Percentiles rank a stretch among this genome's conserved stretches.
phyloP scores from a whole-genome alignment of 1,140 invertebrate species.

The Akabosia matsudoensis region DNA sequence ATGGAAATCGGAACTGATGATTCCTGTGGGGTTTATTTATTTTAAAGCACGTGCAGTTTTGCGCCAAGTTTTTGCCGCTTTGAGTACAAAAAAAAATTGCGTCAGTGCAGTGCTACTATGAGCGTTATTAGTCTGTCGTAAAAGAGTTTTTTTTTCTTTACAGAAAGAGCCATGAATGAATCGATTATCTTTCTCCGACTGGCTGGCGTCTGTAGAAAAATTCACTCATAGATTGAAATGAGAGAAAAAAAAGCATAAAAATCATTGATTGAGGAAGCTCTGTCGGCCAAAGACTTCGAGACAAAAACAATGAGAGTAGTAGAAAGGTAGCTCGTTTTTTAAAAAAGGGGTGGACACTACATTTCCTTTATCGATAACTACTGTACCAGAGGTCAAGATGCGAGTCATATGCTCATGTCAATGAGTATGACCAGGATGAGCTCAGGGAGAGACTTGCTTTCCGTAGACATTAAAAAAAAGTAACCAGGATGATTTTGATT shows the following conservation, averaged over 20 bases:
- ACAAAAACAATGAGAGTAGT: constrained; percentile 37
- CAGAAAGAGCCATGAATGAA: constrained; percentile 8
- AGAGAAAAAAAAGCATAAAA: not conserved
- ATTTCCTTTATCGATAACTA: constrained; percentile 42
- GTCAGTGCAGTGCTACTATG: too few relatives aligned
- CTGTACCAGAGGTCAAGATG: constrained; percentile 45
- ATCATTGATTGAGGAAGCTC: constrained; percentile 29
- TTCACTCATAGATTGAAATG: not conserved
- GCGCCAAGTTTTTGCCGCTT: too few relatives aligned
- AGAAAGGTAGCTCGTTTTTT: constrained; percentile 23
- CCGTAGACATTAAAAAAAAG: not conserved
- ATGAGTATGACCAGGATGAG: not conserved
- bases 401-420: constrained; percentile 18
- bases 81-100: too few relatives aligned
- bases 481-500: constrained; percentile 11
- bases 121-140: not conserved
- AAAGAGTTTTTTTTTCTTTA: not conserved
- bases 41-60: constrained; percentile 35
- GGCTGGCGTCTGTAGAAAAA: constrained; percentile 29
- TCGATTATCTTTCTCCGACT: constrained; percentile 8
- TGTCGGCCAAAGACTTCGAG: constrained; percentile 34
- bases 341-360: constrained; percentile 43
- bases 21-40: constrained; percentile 44
- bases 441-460: not conserved
- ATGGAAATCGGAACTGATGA: not conserved